phyloP scores from a whole-genome alignment of 2,888 invertebrate species.

The Patella depressa region DNA sequence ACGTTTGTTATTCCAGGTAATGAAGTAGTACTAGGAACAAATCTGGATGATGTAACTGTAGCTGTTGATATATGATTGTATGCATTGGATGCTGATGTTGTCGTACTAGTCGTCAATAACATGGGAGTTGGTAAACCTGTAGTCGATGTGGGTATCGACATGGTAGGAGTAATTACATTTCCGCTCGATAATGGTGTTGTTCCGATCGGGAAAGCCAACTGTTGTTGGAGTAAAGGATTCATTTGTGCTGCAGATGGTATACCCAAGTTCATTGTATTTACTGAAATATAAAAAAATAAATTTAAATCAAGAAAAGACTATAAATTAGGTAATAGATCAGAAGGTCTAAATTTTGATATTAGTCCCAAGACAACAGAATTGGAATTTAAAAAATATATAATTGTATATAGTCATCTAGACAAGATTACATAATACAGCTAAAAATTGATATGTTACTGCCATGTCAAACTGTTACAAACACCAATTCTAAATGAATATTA shows the following conservation, averaged over 20 bases:
- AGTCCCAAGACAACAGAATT: too few species aligned
- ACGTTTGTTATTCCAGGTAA: too few species aligned
- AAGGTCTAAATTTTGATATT: too few species aligned
- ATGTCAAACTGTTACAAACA: too few species aligned
- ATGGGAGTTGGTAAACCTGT: not conserved
- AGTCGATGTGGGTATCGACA: not conserved
- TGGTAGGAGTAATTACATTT: not conserved
- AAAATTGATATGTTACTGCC: too few species aligned
- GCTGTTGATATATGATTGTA: not conserved
- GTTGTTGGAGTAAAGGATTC: slow-evolving; percentile 13
- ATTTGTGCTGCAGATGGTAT: not conserved
- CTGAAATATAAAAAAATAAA: not conserved
- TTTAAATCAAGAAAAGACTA: not conserved
- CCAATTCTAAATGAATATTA: too few species aligned
- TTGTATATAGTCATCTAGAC: too few species aligned
- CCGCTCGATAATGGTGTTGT: slow-evolving; percentile 10
- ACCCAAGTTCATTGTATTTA: not conserved
- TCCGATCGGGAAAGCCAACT: slow-evolving; percentile 1
- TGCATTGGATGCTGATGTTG: not conserved
- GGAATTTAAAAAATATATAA: too few species aligned
- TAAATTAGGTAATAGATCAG: too few species aligned
- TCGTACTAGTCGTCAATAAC: slow-evolving; percentile 11
- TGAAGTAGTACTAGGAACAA: not conserved
- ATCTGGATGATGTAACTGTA: not conserved
- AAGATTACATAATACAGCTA: too few species aligned